Evolutionary conservation across 2,113 vertebrate genomes (phyloP).

Genomic region (Neogobius melanostomus): DNA sequence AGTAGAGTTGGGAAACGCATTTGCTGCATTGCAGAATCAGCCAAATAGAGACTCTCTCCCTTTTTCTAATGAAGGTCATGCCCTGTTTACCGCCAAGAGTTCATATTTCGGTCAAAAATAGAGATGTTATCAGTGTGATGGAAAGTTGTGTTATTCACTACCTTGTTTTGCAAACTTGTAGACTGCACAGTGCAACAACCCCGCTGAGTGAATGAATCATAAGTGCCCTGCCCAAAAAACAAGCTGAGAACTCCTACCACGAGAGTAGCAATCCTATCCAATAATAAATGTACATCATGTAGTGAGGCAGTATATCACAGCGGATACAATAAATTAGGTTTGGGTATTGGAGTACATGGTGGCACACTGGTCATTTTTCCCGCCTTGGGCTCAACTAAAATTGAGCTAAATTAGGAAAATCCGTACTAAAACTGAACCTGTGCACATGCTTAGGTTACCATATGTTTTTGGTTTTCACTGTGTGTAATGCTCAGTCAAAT

Average conservation of each 20-base stretch:
- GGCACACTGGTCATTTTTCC: neutral
- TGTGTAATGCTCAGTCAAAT: no score
- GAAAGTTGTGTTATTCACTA: neutral
- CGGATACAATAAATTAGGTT: neutral
- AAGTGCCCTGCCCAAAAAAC: neutral
- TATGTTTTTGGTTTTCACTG: no score
- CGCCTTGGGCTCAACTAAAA: neutral
- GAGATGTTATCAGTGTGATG: neutral
- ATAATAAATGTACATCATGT: neutral
- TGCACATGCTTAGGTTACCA: no score
- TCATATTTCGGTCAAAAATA: neutral
- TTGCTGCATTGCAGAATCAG: conserved; percentile 17
- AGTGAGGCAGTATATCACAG: neutral
- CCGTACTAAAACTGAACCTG: no score
- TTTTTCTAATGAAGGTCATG: conserved; percentile 13
- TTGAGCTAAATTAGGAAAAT: no score
- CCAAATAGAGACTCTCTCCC: neutral
- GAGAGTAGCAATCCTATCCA: neutral
- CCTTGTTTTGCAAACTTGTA: neutral
- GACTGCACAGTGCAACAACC: neutral
- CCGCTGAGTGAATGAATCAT: conserved; percentile 1
- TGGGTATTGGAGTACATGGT: neutral
- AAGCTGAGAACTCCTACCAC: neutral
- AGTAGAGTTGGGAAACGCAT: conserved; percentile 11
- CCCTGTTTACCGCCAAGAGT: neutral